Percentiles rank a stretch among this genome's conserved stretches.
Evolutionary conservation across 2,888 invertebrate genomes (phyloP).

Genomic region (Halictus quadricinctus): DNA sequence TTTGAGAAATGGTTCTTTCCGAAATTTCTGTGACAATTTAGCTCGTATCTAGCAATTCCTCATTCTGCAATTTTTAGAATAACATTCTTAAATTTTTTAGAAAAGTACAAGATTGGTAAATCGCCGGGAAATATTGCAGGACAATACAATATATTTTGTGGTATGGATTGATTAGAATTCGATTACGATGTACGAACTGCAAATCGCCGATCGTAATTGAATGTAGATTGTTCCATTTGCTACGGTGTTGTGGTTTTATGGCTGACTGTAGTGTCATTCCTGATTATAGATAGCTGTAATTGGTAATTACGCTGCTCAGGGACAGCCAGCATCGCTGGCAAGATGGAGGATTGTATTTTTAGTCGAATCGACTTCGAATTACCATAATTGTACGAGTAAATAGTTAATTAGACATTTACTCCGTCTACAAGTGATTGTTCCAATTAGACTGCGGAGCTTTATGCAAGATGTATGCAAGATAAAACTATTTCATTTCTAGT

Average conservation of each 20-base stretch:
- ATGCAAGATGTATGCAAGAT: too few relatives aligned
- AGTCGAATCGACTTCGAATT: neutral
- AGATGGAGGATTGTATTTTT: neutral
- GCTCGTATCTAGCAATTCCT: too few relatives aligned
- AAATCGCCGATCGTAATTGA: conserved; percentile 18
- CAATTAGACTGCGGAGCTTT: too few relatives aligned
- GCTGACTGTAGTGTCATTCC: conserved; percentile 8
- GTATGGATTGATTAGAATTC: neutral
- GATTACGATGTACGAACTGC: conserved; percentile 1
- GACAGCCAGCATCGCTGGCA: neutral
- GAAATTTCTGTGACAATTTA: too few relatives aligned
- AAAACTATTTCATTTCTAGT: too few relatives aligned
- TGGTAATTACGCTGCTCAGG: conserved; percentile 17
- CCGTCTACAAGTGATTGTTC: too few relatives aligned
- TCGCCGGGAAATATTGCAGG: neutral
- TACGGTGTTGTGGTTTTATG: conserved; percentile 35
- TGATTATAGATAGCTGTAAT: conserved; percentile 20
- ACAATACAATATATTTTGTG: neutral
- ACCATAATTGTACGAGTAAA: neutral
- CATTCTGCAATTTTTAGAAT: too few relatives aligned
- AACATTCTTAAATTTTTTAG: neutral
- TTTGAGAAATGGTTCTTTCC: too few relatives aligned
- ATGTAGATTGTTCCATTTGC: conserved; percentile 20
- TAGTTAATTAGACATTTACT: too few relatives aligned
- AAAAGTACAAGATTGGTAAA: neutral